Base-by-base conservation (phyloP, 1,140 invertebrate species). In the Brachystomella parvula region DNA sequence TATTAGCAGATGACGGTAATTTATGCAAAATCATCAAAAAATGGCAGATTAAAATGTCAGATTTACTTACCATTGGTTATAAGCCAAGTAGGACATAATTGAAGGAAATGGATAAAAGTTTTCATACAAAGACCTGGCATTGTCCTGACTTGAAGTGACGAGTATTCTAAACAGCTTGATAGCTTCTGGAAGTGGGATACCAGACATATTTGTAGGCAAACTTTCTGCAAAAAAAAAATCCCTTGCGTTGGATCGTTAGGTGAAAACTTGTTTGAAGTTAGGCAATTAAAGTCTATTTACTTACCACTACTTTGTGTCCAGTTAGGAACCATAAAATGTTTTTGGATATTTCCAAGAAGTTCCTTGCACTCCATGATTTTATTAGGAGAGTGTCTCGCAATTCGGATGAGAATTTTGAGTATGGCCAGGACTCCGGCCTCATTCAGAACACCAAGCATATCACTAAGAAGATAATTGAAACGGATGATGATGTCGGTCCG, bases 321-420 rank as follows among this genome's bases (percentile, higher is more conserved):
- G 60, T 66, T 64, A 9, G 64, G 49, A 26, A 35, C 33, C 3
- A 66, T 30, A 31, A 66, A 47, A 44, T 66, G 58, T 33, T 32
- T 39, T 26, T 33, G 31, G 2, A 70, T 44, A 24, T 53, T 61
- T 28, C 44, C 53, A 2, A 70, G 15, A 9, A 70, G 26, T 15
- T 69, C 32, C 26, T 49, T 19, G 33, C 21, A 58, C 1, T 21
- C 65, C 67, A 78, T 76, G 17, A 80, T 78, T 24, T 72, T 61
- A 32, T 75, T 65, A 19, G 67, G 60, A 17, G 80, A 81, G 73
- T 81, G 79, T 47, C 76, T 71, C 24, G 75, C 75, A 21, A 80
- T 67, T 44, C 77, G 73, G 29, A 75, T 75, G 26, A 81, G 72
- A 39, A 81, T 78, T 28, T 77, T 74, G 2, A 81, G 63, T 28